Evolutionary conservation across 1,140 invertebrate genomes (phyloP), one percentile per base, ranked within the genome.

Genomic region (Lutraria rhynchaena): DNA sequence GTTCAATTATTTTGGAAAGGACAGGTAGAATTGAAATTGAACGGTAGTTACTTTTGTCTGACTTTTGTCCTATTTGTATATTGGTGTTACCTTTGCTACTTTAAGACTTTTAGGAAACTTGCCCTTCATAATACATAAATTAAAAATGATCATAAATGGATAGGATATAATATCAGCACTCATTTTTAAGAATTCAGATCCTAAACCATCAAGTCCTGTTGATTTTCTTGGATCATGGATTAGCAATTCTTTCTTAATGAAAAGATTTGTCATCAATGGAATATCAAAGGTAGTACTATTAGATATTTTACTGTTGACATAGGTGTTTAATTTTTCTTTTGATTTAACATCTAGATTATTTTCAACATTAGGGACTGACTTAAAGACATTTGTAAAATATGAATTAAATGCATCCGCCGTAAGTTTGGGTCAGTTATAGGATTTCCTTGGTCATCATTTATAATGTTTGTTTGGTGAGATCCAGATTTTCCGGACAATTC

Each of bases 1-100:
- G 70, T 71, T 81, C 63, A 70, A 81, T 41, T 67, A 53, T 51
- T 71, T 51, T 71, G 17, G 77, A 81, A 31, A 81, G 19, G 27
- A 58, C 35, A 58, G 63, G 49, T 41, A 81, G 22, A 57, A 81
- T 37, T 35, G 65, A 81, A 17, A 81, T 57, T 71, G 63, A 65
- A 22, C 63, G 9, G 46, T 57, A 81, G 31, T 81, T 80, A 53
- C 55, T 69, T 9, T 31, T 35, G 5, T 73, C 70, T 15, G 51
- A 55, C 37, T 37, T 46, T 46, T 41, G 44, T 67, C 63, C 63
- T 27, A 27, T 46, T 46, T 67, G 37, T 67, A 67, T 17, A 67
- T 44, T 9, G 33, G 63, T 67, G 44, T 67, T 3, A 67, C 63
- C 15, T 41, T n/a, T n/a, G n/a, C n/a, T n/a, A n/a, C n/a, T n/a